These are phyloP conservation scores for Pogonomyrmex barbatus DNA, from an alignment of 1,140 invertebrate genomes.

Conservation along the genomic window DNA sequence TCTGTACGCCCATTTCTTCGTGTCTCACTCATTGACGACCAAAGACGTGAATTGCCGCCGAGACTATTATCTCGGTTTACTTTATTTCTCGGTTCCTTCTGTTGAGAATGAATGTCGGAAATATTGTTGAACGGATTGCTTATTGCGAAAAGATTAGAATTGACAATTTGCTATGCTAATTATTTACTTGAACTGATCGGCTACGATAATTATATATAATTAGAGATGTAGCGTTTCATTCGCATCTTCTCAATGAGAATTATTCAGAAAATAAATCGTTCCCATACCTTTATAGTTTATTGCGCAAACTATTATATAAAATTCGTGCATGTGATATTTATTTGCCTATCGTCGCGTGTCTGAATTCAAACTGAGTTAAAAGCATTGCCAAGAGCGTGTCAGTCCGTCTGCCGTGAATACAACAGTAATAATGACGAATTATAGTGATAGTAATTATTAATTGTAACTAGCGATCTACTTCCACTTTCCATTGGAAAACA, in stretches of 20 bases:
- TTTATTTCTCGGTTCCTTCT: conserved; percentile 24
- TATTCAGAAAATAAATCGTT: neutral
- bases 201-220: conserved; percentile 32
- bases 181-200: conserved; percentile 31
- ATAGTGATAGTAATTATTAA: conserved; percentile 67
- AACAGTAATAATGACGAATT: conserved; percentile 68
- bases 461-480: conserved; percentile 71
- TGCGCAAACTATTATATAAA: conserved; percentile 3
- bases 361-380: conserved; percentile 54
- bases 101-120: conserved; percentile 3
- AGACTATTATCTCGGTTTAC: conserved; percentile 18
- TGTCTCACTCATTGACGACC: conserved; percentile 37
- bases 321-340: conserved; percentile 25
- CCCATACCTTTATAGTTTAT: conserved; percentile 7
- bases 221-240: conserved; percentile 22
- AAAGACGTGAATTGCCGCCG: conserved; percentile 32
- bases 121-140: conserved; percentile 26
- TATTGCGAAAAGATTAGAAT: conserved; percentile 1
- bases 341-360: conserved; percentile 49
- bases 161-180: conserved; percentile 26
- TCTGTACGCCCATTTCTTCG: conserved; percentile 22
- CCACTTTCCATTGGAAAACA: conserved; percentile 71
- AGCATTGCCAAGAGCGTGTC: conserved; percentile 71
- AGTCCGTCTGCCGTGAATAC: conserved; percentile 79
- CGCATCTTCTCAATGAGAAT: conserved; percentile 2